Conservation (phyloP, 1,140 invertebrate species). For the Drosophila sechellia region DNA sequence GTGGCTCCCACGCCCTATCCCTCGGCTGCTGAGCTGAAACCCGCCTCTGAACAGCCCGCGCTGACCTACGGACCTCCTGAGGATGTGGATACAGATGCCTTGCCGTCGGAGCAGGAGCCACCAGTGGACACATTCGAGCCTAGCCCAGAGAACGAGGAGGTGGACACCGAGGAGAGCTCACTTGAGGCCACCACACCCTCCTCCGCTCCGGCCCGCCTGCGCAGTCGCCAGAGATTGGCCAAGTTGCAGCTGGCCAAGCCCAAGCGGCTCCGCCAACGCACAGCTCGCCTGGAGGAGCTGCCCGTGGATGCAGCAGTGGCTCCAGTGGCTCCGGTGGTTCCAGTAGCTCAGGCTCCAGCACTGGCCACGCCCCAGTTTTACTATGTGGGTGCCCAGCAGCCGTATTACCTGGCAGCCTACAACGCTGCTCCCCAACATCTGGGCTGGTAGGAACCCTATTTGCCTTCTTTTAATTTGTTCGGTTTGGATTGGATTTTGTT, state of each 20-base stretch:
- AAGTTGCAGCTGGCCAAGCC: constrained; percentile 59
- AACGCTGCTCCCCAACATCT: constrained; percentile 56
- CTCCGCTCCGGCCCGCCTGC: constrained; percentile 48
- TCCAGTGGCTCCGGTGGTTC: constrained; percentile 20
- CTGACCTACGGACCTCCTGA: constrained; percentile 72
- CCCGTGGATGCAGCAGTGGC: constrained; percentile 36
- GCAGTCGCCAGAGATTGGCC: constrained; percentile 55
- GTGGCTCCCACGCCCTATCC: constrained; percentile 69
- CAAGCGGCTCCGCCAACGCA: constrained; percentile 46
- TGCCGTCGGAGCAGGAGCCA: constrained; percentile 45
- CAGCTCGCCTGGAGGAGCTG: constrained; percentile 65
- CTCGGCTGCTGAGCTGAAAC: constrained; percentile 69
- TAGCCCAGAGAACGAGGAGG: constrained; percentile 50
- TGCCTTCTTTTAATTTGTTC: constrained; percentile 1
- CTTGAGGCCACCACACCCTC: constrained; percentile 51
- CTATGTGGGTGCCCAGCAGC: constrained; percentile 58
- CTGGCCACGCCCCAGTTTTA: constrained; percentile 49
- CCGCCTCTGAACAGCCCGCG: constrained; percentile 54
- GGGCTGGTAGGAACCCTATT: constrained; percentile 40
- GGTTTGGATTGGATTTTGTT: constrained; percentile 4
- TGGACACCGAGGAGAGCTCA: constrained; percentile 66
- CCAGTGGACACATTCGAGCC: constrained; percentile 50
- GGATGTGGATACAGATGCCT: constrained; percentile 36
- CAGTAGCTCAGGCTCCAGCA: constrained; percentile 8
- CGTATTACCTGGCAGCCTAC: constrained; percentile 54